Base-by-base conservation (phyloP, 2,797 vertebrate species). In the Molothrus aeneus region DNA sequence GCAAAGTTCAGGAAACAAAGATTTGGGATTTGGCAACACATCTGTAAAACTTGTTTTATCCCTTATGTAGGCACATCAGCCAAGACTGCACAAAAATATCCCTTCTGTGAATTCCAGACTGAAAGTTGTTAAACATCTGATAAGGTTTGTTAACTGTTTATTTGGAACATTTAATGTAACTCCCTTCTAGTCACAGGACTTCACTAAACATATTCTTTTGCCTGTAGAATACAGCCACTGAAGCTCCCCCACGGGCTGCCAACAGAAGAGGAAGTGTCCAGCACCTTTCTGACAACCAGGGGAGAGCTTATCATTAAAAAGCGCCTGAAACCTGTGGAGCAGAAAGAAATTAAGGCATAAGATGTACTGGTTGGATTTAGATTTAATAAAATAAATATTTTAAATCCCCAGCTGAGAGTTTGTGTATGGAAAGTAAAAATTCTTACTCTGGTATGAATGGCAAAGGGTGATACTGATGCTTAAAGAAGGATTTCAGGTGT, bases 41-140 rank as follows among this genome's bases (percentile, higher is more conserved):
- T 69, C 80, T 79, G 20, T 91, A 83, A 93, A 88, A 88, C 21
- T 31, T 91, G 0, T 86, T 77, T 65, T 91, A 1, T 95, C 22
- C 6, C 42, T 92, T 64, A 59, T 50, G 3, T 66, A 99, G 99
- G 97, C 98, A 2, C 97, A 99, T 43, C 93, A 92, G 19, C 98
- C 99, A 53, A 97, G 98, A 71, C 98, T 99, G 85, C 99, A 99
- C 96, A 99, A 99, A 98, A 99, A 99, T 75, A 99, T 98, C 82
- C 98, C 98, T 73, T 97, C 99, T 7, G 98, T 99, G 94, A 99
- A 99, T 71, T 94, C 79, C 91, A 98, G 96, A 56, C 97, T 99
- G 91, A 99, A 99, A 96, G 92, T 98, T 59, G 92, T 99, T 83
- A 99, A 99, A 94, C 99, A 99, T 94, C 98, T 99, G 75, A 97